Evolutionary conservation across 2,113 vertebrate genomes (phyloP), one percentile per base, ranked within the genome.

Genomic region (Cheilinus undulatus): DNA sequence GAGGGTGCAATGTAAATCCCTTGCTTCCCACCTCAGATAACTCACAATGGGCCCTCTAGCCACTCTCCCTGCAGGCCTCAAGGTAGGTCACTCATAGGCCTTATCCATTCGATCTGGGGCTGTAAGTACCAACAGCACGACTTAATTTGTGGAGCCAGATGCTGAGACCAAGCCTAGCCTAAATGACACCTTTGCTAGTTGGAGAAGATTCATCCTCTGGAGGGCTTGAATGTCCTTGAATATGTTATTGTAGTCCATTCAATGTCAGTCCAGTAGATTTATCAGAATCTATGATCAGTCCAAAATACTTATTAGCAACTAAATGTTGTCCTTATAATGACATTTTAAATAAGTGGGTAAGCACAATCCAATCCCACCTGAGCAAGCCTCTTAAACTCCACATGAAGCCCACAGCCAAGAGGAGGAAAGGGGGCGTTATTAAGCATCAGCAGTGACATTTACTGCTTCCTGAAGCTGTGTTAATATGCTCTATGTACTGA

Each of bases 371-470:
- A 82, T 76, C 67, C 77, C 63, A 65, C 63, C 59, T 70, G 57
- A 67, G 27, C 7, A 36, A 69, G 50, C 38, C 75, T 72, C 43
- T 51, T 19, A 72, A 80, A 7, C 54, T 46, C 76, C 68, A 52
- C 46, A 49, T 61, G 71, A 40, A 54, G 71, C 27, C 72, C 58
- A 0, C 66, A 32, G 82, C 0, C 9, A n/a, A 45, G 60, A 79
- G 76, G 32, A 76, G 58, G 80, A 57, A 83, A 17, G 5, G 51
- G 23, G 9, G 40, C 65, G 62, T 86, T 65, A 86, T 88, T 81
- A 87, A 79, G 80, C 83, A 85, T 73, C 80, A 64, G 50, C 72
- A 52, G 34, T 88, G 88, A 90, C 85, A 90, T 92, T 92, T 92
- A 93, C 70, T 62, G 70, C 78, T 90, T 91, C 85, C 89, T 87